Evolutionary conservation across 1,140 invertebrate species (phyloP).

Genomic region (Drosophila kepulauana): DNA sequence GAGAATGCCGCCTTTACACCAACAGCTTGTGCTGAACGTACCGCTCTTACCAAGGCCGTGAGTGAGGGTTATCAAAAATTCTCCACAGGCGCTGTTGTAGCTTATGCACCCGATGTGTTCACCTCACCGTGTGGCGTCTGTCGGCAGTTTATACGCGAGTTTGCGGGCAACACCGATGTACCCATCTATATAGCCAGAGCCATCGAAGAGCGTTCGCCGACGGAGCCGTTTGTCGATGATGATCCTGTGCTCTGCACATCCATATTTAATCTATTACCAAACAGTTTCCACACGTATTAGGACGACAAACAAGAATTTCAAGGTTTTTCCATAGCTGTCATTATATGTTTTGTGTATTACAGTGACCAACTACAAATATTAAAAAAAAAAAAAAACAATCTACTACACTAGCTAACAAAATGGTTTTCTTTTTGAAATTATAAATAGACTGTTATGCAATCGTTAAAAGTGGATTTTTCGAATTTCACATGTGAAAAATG

Average conservation of each 20-base stretch:
- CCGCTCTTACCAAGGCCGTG: conserved; percentile 94
- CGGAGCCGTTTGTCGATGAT: conserved; percentile 28
- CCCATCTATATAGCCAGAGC: conserved; percentile 90
- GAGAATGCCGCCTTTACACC: conserved; percentile 95
- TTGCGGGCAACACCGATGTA: conserved; percentile 88
- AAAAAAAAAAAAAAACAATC: background rate
- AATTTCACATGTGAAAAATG: no score
- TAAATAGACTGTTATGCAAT: no score
- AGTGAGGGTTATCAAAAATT: conserved; percentile 93
- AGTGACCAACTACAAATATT: conserved; percentile 6
- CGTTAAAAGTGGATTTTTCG: no score
- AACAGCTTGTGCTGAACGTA: conserved; percentile 95
- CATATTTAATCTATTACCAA: conserved; percentile 88
- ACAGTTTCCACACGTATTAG: conserved; percentile 76
- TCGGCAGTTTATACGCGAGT: conserved; percentile 93
- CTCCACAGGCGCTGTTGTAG: conserved; percentile 90
- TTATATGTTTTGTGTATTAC: conserved; percentile 2
- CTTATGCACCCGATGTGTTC: conserved; percentile 88
- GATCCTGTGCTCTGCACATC: conserved; percentile 87
- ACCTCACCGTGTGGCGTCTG: conserved; percentile 96
- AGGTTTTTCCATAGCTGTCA: background rate
- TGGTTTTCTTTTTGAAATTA: background rate
- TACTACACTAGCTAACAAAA: conserved; percentile 2
- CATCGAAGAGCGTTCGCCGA: conserved; percentile 85
- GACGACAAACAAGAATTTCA: conserved; percentile 16